Evolutionary conservation across 2,113 vertebrate genomes (phyloP).

Genomic region (Promerops cafer): DNA sequence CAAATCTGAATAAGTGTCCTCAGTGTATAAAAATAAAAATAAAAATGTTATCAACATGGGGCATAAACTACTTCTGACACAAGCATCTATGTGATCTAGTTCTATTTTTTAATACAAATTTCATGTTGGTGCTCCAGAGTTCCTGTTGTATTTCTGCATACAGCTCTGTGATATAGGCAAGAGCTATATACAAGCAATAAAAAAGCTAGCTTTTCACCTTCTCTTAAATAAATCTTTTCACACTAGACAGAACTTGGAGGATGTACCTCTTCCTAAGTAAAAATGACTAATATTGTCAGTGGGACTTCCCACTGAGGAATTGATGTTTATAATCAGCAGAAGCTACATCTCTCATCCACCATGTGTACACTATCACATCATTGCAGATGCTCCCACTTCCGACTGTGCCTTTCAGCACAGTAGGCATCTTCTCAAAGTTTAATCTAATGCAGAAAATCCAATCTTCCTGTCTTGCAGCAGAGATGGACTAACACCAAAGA

Average conservation of each 20-base stretch:
- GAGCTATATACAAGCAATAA: not conserved
- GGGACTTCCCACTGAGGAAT: not conserved
- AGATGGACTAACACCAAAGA: not conserved
- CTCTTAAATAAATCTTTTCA: not conserved
- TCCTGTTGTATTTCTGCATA: not conserved
- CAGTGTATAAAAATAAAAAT: not conserved
- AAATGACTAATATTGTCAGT: not conserved
- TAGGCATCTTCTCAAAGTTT: not conserved
- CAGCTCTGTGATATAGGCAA: not conserved
- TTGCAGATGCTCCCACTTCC: not conserved
- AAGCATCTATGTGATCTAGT: not conserved
- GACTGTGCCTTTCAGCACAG: not conserved
- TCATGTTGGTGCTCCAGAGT: not conserved
- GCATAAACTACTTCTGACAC: not conserved
- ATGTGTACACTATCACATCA: not conserved
- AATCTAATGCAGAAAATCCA: not conserved
- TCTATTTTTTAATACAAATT: not conserved
- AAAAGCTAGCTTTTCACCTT: not conserved
- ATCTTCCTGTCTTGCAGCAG: not conserved
- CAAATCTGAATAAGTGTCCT: not conserved
- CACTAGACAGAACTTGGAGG: not conserved
- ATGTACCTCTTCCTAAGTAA: not conserved
- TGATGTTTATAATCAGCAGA: not conserved
- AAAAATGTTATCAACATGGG: not conserved
- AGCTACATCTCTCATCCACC: not conserved